These are phyloP conservation scores for Gasteruption jaculator DNA, from an alignment of 2,888 invertebrate species.

Conservation along the genomic window DNA sequence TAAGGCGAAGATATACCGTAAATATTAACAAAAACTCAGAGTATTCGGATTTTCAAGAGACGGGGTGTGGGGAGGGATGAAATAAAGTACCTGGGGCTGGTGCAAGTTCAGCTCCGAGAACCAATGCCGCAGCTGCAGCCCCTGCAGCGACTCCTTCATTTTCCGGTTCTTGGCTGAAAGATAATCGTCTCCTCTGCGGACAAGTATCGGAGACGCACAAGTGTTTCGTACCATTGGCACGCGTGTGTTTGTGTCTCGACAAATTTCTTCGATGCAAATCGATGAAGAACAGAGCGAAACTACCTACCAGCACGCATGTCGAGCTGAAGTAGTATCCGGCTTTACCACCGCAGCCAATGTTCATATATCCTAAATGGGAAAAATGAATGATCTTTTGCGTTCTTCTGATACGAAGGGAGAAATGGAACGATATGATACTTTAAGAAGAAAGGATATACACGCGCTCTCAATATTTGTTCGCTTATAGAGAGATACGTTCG, in stretches of 20 bases:
- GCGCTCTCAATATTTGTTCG: no score
- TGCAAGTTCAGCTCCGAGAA: constrained; percentile 56
- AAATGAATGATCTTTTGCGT: constrained; percentile 1
- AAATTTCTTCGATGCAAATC: constrained; percentile 72
- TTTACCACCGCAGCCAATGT: constrained; percentile 71
- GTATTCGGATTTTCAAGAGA: no score
- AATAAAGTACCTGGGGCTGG: constrained; percentile 34
- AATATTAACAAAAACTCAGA: no score
- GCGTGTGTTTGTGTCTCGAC: constrained; percentile 66
- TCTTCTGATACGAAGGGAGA: neutral
- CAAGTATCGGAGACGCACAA: constrained; percentile 58
- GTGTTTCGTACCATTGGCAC: constrained; percentile 57
- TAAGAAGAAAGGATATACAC: no score
- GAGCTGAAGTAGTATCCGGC: constrained; percentile 83
- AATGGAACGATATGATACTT: neutral
- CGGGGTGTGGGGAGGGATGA: no score
- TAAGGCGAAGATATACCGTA: no score
- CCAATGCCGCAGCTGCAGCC: constrained; percentile 58
- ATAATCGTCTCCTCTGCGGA: constrained; percentile 57
- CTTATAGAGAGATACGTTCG: no score
- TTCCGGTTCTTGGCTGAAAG: constrained; percentile 60
- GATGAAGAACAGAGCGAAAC: constrained; percentile 74
- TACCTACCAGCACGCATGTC: constrained; percentile 72
- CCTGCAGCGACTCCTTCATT: constrained; percentile 54
- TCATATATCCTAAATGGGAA: constrained; percentile 67